Evolutionary conservation across 2,113 vertebrate genomes (phyloP).

Genomic region (Scomber scombrus): DNA sequence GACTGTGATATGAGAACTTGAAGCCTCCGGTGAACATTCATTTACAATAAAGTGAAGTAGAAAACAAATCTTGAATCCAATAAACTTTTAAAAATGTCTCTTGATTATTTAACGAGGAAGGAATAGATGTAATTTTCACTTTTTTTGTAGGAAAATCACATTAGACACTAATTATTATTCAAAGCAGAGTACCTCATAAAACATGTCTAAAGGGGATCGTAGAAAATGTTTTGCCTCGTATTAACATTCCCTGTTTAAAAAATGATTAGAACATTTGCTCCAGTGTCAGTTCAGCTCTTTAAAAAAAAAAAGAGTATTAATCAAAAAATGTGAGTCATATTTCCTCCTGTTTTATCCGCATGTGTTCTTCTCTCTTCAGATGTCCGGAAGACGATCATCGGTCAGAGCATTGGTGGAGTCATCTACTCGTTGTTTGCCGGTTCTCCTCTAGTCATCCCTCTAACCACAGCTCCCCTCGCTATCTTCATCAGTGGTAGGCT

Average conservation of each 20-base stretch:
- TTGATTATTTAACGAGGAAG: too few species aligned
- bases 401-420: conserved; percentile 96
- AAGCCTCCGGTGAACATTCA: too few species aligned
- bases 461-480: conserved; percentile 95
- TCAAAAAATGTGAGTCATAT: not conserved
- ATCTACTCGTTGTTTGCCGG: conserved; percentile 94
- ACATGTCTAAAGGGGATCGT: too few species aligned
- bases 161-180: too few species aligned
- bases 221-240: not conserved
- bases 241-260: not conserved
- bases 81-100: too few species aligned
- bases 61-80: too few species aligned
- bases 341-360: conserved; percentile 17
- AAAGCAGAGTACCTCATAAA: too few species aligned
- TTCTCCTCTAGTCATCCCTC: conserved; percentile 95
- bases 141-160: too few species aligned
- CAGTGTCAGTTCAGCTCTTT: not conserved
- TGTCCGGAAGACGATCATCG: conserved; percentile 95
- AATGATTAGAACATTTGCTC: not conserved
- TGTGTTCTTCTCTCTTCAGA: conserved; percentile 82
- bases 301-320: conserved; percentile 6
- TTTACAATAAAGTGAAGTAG: too few species aligned
- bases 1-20: too few species aligned
- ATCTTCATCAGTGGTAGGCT: conserved; percentile 95
- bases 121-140: too few species aligned